Conservation (phyloP, 2,888 invertebrate genomes). For the Ypsolopha scabrella region DNA sequence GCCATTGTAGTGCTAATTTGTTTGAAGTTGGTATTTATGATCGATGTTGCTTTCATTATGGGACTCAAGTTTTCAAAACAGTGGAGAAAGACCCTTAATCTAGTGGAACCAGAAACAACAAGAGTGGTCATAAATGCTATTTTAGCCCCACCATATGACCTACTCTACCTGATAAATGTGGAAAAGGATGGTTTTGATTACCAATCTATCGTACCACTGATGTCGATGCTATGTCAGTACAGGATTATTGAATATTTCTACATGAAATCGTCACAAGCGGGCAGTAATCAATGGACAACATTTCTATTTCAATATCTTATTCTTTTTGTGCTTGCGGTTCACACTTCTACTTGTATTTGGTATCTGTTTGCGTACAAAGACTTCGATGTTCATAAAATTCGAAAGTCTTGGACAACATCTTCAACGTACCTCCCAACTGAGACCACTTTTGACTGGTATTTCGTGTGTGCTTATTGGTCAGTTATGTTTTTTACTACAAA, state of each 20-base stretch:
- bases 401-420: conserved; percentile 46
- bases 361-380: conserved; percentile 47
- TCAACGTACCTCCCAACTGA: conserved; percentile 48
- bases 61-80: conserved; percentile 50
- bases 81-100: conserved; percentile 57
- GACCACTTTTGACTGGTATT: conserved; percentile 51
- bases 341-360: conserved; percentile 61
- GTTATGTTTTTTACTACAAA: conserved; percentile 58
- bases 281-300: conserved; percentile 60
- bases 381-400: conserved; percentile 39
- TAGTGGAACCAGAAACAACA: conserved; percentile 47
- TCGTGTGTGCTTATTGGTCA: conserved; percentile 58
- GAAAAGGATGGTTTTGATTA: conserved; percentile 26
- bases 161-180: conserved; percentile 35
- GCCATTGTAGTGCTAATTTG: conserved; percentile 33
- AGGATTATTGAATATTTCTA: conserved; percentile 54
- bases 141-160: conserved; percentile 45
- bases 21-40: conserved; percentile 40
- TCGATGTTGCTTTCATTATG: conserved; percentile 42
- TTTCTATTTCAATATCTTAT: conserved; percentile 60
- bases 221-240: conserved; percentile 46
- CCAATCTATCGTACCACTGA: conserved; percentile 42
- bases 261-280: conserved; percentile 51
- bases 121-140: conserved; percentile 40
- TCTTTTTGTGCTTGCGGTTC: conserved; percentile 50